These are phyloP conservation scores for Pyrocephalus nanus DNA, from an alignment of 2,797 vertebrate genomes.

Conservation along the genomic window DNA sequence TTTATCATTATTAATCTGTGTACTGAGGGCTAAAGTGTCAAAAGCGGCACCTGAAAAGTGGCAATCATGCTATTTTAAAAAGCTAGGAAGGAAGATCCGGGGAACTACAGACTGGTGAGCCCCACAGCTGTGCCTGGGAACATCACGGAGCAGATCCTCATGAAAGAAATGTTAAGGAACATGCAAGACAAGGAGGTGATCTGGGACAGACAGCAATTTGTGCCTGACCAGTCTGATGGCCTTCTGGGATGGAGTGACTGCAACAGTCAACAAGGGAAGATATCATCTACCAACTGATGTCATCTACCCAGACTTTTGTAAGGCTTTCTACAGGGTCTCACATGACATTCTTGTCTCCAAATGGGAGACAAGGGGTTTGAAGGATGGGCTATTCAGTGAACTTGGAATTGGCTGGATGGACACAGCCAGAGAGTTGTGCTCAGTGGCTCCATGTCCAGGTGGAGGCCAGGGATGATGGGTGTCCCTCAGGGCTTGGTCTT, in stretches of 20 bases:
- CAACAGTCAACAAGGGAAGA: neutral
- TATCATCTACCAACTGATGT: neutral
- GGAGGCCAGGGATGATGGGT: neutral
- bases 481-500: neutral
- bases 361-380: neutral
- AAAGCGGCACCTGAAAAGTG: neutral
- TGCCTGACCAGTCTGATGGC: neutral
- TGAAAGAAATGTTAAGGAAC: neutral
- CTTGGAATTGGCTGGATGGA: neutral
- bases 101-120: neutral
- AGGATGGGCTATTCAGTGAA: neutral
- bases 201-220: accelerated
- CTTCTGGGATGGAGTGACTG: neutral
- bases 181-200: neutral
- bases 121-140: neutral
- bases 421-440: neutral
- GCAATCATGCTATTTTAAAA: neutral
- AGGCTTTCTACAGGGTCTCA: neutral
- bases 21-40: neutral
- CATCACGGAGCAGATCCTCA: neutral
- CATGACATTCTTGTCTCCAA: too few species aligned
- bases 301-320: neutral
- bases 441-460: neutral
- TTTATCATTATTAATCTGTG: neutral
- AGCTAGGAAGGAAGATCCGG: neutral